Conservation (phyloP, 2,113 vertebrate species). For the Melanotaenia duboulayi region DNA sequence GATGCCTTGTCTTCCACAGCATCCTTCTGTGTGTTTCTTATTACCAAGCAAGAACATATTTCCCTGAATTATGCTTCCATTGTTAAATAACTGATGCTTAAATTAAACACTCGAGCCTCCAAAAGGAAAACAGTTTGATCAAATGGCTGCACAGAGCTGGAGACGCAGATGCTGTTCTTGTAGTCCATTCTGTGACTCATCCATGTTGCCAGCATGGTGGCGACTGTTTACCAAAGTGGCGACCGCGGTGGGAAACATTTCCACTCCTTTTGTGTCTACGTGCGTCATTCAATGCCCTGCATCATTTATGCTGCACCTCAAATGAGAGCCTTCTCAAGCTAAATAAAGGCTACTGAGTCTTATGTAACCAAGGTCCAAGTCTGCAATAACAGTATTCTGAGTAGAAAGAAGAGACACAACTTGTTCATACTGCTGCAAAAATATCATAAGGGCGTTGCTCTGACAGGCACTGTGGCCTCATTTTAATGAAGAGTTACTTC, state of each 20-base stretch:
- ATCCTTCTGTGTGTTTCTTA: conserved; percentile 41
- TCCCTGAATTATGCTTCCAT: conserved; percentile 22
- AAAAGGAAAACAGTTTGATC: conserved; percentile 29
- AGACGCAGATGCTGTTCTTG: conserved; percentile 37
- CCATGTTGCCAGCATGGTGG: conserved; percentile 49
- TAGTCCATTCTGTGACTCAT: conserved; percentile 65
- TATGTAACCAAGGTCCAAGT: conserved; percentile 67
- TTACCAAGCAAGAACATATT: neutral
- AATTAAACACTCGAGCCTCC: conserved; percentile 39
- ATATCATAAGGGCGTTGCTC: conserved; percentile 42
- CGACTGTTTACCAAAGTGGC: conserved; percentile 56
- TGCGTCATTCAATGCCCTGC: conserved; percentile 77
- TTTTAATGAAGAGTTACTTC: conserved; percentile 9
- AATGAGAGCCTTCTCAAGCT: conserved; percentile 79
- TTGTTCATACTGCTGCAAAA: conserved; percentile 48
- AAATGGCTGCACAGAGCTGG: neutral
- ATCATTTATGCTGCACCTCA: conserved; percentile 77
- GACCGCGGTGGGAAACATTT: conserved; percentile 62
- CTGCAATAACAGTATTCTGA: conserved; percentile 48
- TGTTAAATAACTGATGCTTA: conserved; percentile 27
- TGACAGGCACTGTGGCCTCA: conserved; percentile 23
- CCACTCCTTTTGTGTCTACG: conserved; percentile 67
- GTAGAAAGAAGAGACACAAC: conserved; percentile 46
- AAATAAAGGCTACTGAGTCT: conserved; percentile 70
- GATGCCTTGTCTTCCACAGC: conserved; percentile 58